phyloP scores from a whole-genome alignment of 1,140 invertebrate species.

The Atopsyche davidsoni region DNA sequence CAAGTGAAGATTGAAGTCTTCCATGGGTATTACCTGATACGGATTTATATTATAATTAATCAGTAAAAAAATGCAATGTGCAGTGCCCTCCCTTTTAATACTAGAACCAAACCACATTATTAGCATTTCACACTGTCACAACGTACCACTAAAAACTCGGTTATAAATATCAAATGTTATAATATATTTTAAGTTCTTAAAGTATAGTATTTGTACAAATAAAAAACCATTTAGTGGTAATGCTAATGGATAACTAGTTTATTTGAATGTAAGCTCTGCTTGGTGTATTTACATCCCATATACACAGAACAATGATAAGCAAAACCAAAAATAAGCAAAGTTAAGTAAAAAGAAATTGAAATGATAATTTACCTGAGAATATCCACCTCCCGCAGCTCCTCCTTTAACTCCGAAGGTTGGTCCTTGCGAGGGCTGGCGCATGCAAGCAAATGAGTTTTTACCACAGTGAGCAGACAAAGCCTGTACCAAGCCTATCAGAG shows the following conservation, averaged over 20 bases:
- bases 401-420: constrained; percentile 99
- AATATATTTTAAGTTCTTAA: not conserved
- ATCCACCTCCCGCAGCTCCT: constrained; percentile 92
- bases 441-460: constrained; percentile 87
- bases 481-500: constrained; percentile 88
- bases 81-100: too few species aligned
- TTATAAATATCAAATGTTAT: too few species aligned
- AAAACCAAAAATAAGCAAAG: not conserved
- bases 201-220: not conserved
- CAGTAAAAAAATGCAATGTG: too few species aligned
- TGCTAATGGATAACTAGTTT: too few species aligned
- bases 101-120: too few species aligned
- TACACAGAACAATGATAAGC: not conserved
- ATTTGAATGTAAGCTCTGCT: too few species aligned
- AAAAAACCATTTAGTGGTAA: not conserved
- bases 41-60: too few species aligned
- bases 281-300: too few species aligned
- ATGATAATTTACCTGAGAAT: constrained; percentile 56
- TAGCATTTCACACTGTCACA: too few species aligned
- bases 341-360: not conserved
- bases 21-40: constrained; percentile 98
- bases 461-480: constrained; percentile 80
- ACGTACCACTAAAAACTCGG: too few species aligned
- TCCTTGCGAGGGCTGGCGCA: constrained; percentile 97
- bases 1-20: constrained; percentile 98